Base-by-base conservation (phyloP, 1,140 invertebrate genomes). In the Contarinia nasturtii region DNA sequence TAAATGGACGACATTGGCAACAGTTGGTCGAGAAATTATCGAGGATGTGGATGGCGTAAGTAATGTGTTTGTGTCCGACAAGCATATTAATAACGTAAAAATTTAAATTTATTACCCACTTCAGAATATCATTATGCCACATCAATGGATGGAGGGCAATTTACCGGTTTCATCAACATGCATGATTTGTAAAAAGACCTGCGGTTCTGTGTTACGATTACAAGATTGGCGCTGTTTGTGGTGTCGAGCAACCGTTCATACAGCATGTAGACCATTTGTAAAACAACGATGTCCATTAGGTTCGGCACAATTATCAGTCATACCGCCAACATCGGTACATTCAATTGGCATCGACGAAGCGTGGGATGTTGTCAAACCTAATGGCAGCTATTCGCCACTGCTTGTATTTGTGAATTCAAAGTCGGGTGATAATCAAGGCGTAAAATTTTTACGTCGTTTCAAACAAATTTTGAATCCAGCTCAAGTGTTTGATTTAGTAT, bases 141-240 rank as follows among this genome's bases (percentile, higher is more conserved):
- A 97, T 69, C 93, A 97, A 58, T 97, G 93, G 93, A 77, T 96
- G 71, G 91, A 96, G 67, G 93, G 93, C 27, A 97, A 97, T 68
- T 68, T 96, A 46, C 89, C 91, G 10, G 90, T 95, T 19, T 87
- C 88, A 47, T 83, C 90, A 47, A 89, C 92, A 64, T 97, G 93
- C 67, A 70, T 75, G 46, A 74, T 90, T n/a, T 97, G 92, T 70
- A 90, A 95, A 57, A 92, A 91, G 67, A 94, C 86, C 3, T 96
- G 92, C 71, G 92, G 92, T 42, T 95, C 90, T 50, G 91, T 96
- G 40, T 70, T 95, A 46, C 55, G 90, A 54, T 69, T 97, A 49
- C 90, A 94, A 75, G 93, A 96, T 65, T 95, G 86, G 82, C 72
- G 89, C 53, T 96, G 92, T 67, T 73, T 96, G 38, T 96, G 92